Conservation (phyloP, 2,888 invertebrate genomes). For the Nomada fabriciana region DNA sequence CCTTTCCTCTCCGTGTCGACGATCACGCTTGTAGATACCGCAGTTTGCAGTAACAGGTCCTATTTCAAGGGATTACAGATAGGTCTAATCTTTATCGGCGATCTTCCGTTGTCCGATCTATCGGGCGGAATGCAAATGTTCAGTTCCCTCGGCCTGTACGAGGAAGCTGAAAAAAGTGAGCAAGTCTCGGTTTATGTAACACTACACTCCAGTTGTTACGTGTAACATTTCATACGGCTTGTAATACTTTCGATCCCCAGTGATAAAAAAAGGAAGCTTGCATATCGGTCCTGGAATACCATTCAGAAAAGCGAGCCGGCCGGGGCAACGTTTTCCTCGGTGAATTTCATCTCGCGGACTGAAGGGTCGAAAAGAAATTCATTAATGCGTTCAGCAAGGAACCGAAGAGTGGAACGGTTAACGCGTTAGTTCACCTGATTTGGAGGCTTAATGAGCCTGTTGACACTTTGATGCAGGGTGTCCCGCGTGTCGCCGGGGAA, state of each 20-base stretch:
- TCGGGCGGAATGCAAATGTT: slow-evolving; percentile 75
- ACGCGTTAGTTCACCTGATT: slow-evolving; percentile 77
- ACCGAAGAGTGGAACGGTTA: slow-evolving; percentile 65
- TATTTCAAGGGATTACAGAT: slow-evolving; percentile 83
- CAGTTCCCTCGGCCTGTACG: slow-evolving; percentile 52
- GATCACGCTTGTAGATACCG: slow-evolving; percentile 65
- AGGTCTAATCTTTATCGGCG: slow-evolving; percentile 62
- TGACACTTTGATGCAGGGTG: slow-evolving; percentile 81
- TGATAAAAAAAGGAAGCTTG: slow-evolving; percentile 26
- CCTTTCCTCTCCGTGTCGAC: slow-evolving; percentile 38
- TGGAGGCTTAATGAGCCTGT: slow-evolving; percentile 80
- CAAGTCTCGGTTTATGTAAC: slow-evolving; percentile 47
- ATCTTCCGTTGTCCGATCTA: slow-evolving; percentile 68
- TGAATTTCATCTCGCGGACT: not conserved
- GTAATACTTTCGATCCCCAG: slow-evolving; percentile 27
- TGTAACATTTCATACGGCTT: slow-evolving; percentile 47
- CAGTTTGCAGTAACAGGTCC: slow-evolving; percentile 82
- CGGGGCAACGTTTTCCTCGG: not conserved
- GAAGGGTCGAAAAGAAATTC: slow-evolving; percentile 3
- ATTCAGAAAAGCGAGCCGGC: not conserved
- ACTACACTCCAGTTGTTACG: slow-evolving; percentile 43
- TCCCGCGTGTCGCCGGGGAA: slow-evolving; percentile 79
- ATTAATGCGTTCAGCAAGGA: slow-evolving; percentile 52
- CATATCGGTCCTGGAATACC: not conserved
- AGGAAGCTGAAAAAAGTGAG: slow-evolving; percentile 25